Evolutionary conservation across 2,113 vertebrate species (phyloP).

Genomic region (Poeciliopsis occidentalis): DNA sequence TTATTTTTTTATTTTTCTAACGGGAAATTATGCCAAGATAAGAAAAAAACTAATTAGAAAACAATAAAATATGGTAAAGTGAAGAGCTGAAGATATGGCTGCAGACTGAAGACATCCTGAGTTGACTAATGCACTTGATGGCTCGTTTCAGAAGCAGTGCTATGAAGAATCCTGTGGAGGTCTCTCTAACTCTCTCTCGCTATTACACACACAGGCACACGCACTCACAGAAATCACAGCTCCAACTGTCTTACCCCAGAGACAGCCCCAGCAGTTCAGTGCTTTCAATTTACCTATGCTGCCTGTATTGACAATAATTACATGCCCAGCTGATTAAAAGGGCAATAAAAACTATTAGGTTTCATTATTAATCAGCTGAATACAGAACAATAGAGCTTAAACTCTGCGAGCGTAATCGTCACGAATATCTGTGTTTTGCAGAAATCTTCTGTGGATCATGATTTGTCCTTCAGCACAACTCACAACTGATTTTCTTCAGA

Average conservation of each 20-base stretch:
- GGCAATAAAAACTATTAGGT: slow-evolving; percentile 22
- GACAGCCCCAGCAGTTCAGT: slow-evolving; percentile 10
- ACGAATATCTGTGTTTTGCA: slow-evolving; percentile 4
- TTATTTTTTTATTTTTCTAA: too few species aligned
- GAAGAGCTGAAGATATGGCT: background rate
- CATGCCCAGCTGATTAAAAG: slow-evolving; percentile 32
- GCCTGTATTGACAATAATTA: slow-evolving; percentile 39
- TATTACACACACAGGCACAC: background rate
- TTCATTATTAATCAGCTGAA: slow-evolving; percentile 8
- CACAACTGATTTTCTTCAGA: slow-evolving; percentile 6
- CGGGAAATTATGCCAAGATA: background rate
- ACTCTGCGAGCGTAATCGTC: background rate
- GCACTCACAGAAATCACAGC: background rate
- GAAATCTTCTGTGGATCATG: slow-evolving; percentile 1
- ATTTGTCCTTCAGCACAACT: slow-evolving; percentile 2
- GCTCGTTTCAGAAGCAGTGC: background rate
- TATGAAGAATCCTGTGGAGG: slow-evolving; percentile 18
- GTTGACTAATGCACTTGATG: background rate
- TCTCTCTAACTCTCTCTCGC: slow-evolving; percentile 1
- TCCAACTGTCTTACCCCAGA: slow-evolving; percentile 22
- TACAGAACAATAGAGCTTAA: background rate
- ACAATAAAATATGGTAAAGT: background rate
- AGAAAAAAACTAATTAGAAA: too few species aligned
- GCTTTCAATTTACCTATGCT: slow-evolving; percentile 36
- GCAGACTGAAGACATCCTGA: background rate